Evolutionary conservation across 2,113 vertebrate genomes (phyloP), one percentile per base, ranked within the genome.

Genomic region (Heterocephalus glaber): DNA sequence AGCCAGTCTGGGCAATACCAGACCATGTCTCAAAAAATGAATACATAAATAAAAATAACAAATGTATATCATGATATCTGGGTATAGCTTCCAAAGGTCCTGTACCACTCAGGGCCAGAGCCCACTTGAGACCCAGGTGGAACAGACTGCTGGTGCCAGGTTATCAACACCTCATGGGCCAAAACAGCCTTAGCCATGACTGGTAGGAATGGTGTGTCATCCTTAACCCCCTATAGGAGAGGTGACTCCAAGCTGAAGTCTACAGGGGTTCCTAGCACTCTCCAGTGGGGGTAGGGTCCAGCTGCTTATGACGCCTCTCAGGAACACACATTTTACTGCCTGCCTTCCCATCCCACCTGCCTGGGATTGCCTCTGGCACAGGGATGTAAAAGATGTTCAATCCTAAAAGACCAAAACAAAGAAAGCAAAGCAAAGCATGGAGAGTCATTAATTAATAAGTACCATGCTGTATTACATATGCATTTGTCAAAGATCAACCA

Each of bases 171-270:
- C 0, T 28, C 6, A 0, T 28, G 35, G 49, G n/a, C 30, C 0
- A 49, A 33, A 41, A 10, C 19, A 41, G n/a, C 38, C 38, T 79
- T 19, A 3, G 30, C n/a, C 14, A 4, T 28, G n/a, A 19, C 2
- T 0, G 19, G n/a, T 5, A 6, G 35, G 11, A n/a, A 5, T 61
- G 24, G 38, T 0, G 8, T 4, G 35, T 22, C 8, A 4, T 4
- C 22, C 14, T 10, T 26, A 44, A 63, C 2, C 33, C 17, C 54
- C 28, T 12, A 1, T 26, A 30, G 9, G 14, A 20, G 13, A 41
- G 17, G 7, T 28, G 17, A 30, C 80, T 70, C 61, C 66, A 44
- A 20, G 44, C 10, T 8, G 30, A 0, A 0, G 3, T 11, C 61
- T 41, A 7, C 0, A 58, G 3, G 7, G 28, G 17, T 2, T 47